Conservation (phyloP, 2,888 invertebrate genomes). For the Eristalis intricaria region DNA sequence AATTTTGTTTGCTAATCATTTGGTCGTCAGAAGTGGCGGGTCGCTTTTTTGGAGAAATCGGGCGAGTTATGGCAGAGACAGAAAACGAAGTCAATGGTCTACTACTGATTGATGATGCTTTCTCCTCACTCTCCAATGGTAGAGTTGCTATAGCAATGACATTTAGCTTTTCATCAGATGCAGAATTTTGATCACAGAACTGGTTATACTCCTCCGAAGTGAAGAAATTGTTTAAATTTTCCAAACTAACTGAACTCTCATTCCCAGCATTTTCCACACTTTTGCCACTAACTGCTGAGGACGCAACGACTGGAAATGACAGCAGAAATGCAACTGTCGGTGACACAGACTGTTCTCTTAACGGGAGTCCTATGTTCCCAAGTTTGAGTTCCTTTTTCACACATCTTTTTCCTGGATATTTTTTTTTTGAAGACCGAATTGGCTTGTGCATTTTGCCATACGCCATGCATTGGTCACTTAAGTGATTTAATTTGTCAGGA, state of each 20-base stretch:
- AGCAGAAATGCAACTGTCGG: constrained; percentile 86
- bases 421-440: neutral
- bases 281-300: constrained; percentile 81
- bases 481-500: constrained; percentile 27
- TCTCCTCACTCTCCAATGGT: neutral
- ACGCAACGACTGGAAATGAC: constrained; percentile 85
- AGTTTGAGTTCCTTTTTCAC: constrained; percentile 76
- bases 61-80: constrained; percentile 56
- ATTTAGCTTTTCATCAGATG: constrained; percentile 23
- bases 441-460: neutral
- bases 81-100: constrained; percentile 57
- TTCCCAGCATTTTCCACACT: constrained; percentile 79
- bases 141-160: constrained; percentile 18
- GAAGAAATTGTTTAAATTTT: constrained; percentile 73
- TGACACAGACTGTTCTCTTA: constrained; percentile 84
- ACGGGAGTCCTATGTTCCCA: constrained; percentile 83
- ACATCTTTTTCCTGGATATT: neutral
- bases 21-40: neutral
- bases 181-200: constrained; percentile 67
- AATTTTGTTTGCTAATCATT: neutral
- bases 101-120: constrained; percentile 8
- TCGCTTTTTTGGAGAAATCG: constrained; percentile 46
- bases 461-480: neutral
- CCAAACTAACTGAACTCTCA: constrained; percentile 66
- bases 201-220: constrained; percentile 72